Evolutionary conservation across 2,113 vertebrate genomes (phyloP).

Genomic region (Propithecus coquereli): DNA sequence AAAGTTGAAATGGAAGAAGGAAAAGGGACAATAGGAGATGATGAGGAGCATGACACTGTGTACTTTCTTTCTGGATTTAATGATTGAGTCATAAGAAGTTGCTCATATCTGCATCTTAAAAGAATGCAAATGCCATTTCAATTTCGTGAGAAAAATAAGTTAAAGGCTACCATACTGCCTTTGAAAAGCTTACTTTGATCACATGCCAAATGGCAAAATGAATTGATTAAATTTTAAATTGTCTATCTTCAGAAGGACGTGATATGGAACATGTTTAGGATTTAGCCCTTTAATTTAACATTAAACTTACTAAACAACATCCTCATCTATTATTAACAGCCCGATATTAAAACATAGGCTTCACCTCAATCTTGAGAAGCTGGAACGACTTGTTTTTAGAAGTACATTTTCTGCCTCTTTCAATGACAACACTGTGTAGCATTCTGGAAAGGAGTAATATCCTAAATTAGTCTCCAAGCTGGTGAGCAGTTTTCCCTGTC

Average conservation of each 20-base stretch:
- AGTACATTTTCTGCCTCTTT: neutral
- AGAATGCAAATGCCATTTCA: conserved; percentile 40
- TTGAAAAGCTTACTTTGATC: conserved; percentile 66
- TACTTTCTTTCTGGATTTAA: neutral
- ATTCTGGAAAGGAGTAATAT: neutral
- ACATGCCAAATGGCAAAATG: conserved; percentile 65
- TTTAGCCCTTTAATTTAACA: conserved; percentile 56
- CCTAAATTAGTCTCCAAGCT: neutral
- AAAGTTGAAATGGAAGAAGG: neutral
- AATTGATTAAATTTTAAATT: conserved; percentile 68
- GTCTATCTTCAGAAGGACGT: conserved; percentile 45
- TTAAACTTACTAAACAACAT: conserved; percentile 52
- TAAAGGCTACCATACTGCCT: conserved; percentile 34
- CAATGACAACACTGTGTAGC: neutral
- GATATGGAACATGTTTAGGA: conserved; percentile 35
- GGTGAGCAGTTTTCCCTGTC: neutral
- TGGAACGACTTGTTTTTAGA: neutral
- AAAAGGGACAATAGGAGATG: neutral
- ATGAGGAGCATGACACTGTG: neutral
- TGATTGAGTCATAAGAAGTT: conserved; percentile 1
- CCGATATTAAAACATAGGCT: neutral
- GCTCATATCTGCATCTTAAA: conserved; percentile 2
- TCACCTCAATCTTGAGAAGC: neutral
- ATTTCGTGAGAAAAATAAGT: conserved; percentile 9
- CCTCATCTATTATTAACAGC: conserved; percentile 23